phyloP scores from a whole-genome alignment of 2,797 vertebrate genomes.

The Fratercula arctica region DNA sequence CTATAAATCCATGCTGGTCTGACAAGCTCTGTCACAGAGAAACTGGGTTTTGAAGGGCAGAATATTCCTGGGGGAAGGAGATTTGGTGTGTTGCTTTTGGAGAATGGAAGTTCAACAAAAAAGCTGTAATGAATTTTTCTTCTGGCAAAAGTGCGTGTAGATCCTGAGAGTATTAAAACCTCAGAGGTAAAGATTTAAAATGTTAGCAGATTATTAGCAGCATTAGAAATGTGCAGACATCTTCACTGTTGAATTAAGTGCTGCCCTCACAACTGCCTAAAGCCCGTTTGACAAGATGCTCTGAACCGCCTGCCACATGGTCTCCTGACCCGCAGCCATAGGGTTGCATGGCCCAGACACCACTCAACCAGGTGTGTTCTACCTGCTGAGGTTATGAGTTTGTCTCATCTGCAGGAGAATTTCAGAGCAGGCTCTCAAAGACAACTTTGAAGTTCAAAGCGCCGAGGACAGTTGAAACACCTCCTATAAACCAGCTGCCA shows the following conservation, averaged over 20 bases:
- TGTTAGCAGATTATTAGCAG: not conserved
- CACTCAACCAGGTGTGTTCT: not conserved
- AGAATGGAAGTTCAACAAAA: not conserved
- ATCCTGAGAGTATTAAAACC: not conserved
- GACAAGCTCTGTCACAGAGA: not conserved
- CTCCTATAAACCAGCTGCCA: not conserved
- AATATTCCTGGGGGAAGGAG: not conserved
- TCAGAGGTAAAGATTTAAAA: not conserved
- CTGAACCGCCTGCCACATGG: not conserved
- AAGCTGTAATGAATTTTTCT: not conserved
- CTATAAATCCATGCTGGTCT: not conserved
- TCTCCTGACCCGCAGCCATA: not conserved
- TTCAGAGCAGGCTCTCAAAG: not conserved
- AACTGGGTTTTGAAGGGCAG: not conserved
- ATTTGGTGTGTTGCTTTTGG: not conserved
- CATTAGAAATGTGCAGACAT: not conserved
- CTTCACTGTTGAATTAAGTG: not conserved
- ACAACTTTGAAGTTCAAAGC: not conserved
- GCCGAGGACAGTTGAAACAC: not conserved
- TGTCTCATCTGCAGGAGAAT: not conserved
- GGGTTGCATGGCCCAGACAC: not conserved
- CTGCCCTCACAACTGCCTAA: not conserved
- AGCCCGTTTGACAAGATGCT: not conserved
- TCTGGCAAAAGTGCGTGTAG: constrained; percentile 1
- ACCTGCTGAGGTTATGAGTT: not conserved